Conservation (phyloP, 2,113 vertebrate genomes). For the Brachirus orientalis region DNA sequence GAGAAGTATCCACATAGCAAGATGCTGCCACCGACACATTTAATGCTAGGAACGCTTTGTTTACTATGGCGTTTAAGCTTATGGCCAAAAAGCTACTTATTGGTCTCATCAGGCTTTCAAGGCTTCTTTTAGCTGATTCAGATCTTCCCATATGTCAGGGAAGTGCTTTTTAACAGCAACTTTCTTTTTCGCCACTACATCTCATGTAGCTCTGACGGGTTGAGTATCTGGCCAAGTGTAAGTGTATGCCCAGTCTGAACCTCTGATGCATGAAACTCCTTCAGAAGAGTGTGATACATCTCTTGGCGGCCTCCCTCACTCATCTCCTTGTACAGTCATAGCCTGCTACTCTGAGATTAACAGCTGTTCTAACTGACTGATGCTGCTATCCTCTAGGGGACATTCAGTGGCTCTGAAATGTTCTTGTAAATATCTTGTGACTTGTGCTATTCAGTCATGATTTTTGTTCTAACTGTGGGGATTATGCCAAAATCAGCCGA, state of each 20-base stretch:
- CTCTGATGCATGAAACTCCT: slow-evolving; percentile 8
- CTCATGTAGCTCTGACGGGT: slow-evolving; percentile 1
- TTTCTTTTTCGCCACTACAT: background rate
- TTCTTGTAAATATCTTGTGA: too few relatives aligned
- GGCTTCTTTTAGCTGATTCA: slow-evolving; percentile 2
- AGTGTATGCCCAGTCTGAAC: background rate
- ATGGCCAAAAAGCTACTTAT: slow-evolving; percentile 1
- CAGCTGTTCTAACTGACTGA: slow-evolving; percentile 6
- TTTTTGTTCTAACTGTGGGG: too few relatives aligned
- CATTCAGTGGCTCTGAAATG: too few relatives aligned
- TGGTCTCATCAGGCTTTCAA: background rate
- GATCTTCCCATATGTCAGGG: background rate
- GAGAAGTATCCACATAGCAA: background rate
- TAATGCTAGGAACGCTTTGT: background rate
- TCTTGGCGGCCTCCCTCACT: background rate
- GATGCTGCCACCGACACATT: background rate
- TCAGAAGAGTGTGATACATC: slow-evolving; percentile 1
- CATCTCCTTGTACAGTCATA: background rate
- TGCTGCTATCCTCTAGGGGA: too few relatives aligned
- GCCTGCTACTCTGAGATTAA: background rate
- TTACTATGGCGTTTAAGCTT: background rate
- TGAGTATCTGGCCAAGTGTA: background rate
- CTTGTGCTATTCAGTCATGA: too few relatives aligned
- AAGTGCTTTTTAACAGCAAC: background rate
- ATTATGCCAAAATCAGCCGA: too few relatives aligned